Conservation (phyloP, 53 echinoderm and acorn worm species). For the Hippasteria phrygiana region DNA sequence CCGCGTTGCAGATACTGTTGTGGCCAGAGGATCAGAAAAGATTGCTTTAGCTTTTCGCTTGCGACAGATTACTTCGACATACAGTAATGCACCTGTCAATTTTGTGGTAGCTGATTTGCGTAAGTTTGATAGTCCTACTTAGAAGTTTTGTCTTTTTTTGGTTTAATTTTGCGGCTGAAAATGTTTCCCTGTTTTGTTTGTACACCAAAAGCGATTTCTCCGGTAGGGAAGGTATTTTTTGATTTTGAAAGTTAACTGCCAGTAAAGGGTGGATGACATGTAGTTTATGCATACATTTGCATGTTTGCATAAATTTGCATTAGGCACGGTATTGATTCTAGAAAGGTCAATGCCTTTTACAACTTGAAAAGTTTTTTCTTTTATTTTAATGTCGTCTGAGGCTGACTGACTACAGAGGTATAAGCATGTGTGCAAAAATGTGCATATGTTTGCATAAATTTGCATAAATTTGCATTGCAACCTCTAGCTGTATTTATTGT, state of each 20-base stretch:
- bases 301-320: no score
- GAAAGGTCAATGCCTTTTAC: no score
- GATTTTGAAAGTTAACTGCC: not conserved
- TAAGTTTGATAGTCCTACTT: not conserved
- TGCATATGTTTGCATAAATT: slow-evolving; percentile 14
- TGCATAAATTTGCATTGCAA: not conserved
- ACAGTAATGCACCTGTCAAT: no score
- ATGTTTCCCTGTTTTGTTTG: not conserved
- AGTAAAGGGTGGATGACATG: not conserved
- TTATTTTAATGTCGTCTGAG: not conserved
- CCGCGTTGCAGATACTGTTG: no score
- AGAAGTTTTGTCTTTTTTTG: not conserved
- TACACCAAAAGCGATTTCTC: slow-evolving; percentile 50
- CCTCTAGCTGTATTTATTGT: not conserved
- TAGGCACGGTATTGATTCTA: no score
- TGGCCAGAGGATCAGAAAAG: no score
- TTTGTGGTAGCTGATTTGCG: not conserved
- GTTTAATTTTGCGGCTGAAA: not conserved
- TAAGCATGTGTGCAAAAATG: no score
- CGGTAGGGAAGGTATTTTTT: not conserved
- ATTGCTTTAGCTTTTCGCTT: no score
- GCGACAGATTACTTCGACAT: no score
- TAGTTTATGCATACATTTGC: no score
- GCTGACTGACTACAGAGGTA: no score
- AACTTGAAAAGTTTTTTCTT: no score